phyloP scores from a whole-genome alignment of 2,888 invertebrate species.

The Caenorhabditis auriculariae region DNA sequence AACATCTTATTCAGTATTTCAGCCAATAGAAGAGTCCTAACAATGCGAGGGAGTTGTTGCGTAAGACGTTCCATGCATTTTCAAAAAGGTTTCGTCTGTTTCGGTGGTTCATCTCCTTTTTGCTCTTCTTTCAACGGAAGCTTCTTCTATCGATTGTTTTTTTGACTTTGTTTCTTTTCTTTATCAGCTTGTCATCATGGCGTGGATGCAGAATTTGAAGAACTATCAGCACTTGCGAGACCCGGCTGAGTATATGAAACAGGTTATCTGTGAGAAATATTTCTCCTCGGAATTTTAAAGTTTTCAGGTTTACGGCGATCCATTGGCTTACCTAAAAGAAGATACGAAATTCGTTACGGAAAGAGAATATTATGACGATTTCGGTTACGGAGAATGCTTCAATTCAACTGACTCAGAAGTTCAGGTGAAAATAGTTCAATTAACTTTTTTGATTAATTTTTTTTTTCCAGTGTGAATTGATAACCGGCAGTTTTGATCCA shows the following conservation, averaged over 20 bases:
- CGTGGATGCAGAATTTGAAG: conserved; percentile 56
- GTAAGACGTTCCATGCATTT: too few relatives aligned
- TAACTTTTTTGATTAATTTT: neutral
- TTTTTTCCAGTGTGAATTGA: conserved; percentile 50
- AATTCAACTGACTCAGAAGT: conserved; percentile 47
- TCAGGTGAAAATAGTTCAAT: conserved; percentile 28
- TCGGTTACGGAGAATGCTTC: conserved; percentile 55
- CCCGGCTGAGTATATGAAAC: conserved; percentile 54
- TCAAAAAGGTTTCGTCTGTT: too few relatives aligned
- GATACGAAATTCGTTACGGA: conserved; percentile 55
- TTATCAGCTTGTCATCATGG: conserved; percentile 17
- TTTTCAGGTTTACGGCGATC: conserved; percentile 56
- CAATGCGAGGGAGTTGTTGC: too few relatives aligned
- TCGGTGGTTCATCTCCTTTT: neutral
- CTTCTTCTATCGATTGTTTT: neutral
- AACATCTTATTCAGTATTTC: too few relatives aligned
- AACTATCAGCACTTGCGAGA: conserved; percentile 50
- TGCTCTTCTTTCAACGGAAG: neutral
- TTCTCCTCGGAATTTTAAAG: too few relatives aligned
- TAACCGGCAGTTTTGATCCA: conserved; percentile 57
- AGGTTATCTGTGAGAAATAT: conserved; percentile 23
- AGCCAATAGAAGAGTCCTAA: too few relatives aligned
- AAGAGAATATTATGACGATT: conserved; percentile 55
- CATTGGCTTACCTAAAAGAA: conserved; percentile 49
- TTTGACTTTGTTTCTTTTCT: neutral